Evolutionary conservation across 2,888 invertebrate species (phyloP).

Genomic region (Leucophenga maculata): DNA sequence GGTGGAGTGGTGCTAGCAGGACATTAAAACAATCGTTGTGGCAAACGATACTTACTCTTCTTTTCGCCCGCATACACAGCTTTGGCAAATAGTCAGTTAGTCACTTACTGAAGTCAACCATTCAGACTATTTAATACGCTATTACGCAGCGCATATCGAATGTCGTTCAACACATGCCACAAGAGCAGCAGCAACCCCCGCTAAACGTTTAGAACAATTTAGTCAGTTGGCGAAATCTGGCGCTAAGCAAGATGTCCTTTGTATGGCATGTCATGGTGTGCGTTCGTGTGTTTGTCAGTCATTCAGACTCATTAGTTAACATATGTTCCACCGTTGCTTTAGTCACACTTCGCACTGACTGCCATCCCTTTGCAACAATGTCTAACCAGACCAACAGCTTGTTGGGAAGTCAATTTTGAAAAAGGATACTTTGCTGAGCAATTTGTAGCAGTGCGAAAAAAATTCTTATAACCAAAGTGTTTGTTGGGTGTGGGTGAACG

Average conservation of each 20-base stretch:
- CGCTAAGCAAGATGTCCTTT: slow-evolving; percentile 11
- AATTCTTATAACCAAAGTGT: slow-evolving; percentile 11
- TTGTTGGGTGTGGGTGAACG: neutral
- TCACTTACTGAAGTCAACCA: neutral
- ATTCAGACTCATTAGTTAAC: slow-evolving; percentile 68
- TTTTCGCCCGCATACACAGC: neutral
- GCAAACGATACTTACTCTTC: neutral
- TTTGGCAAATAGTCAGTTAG: neutral
- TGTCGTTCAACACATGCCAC: slow-evolving; percentile 54
- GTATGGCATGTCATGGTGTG: neutral
- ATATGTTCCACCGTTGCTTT: slow-evolving; percentile 57
- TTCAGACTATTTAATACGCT: slow-evolving; percentile 67
- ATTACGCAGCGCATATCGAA: slow-evolving; percentile 67
- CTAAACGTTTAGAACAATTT: neutral
- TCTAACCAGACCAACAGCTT: slow-evolving; percentile 56
- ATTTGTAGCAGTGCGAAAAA: slow-evolving; percentile 35
- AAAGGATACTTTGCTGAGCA: slow-evolving; percentile 44
- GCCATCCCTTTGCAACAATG: neutral
- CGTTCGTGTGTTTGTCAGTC: slow-evolving; percentile 35
- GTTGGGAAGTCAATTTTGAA: slow-evolving; percentile 64
- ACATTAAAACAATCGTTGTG: neutral
- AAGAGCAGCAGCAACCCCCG: neutral
- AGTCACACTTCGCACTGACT: slow-evolving; percentile 9
- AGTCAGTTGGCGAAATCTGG: slow-evolving; percentile 1
- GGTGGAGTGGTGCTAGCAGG: neutral